Evolutionary conservation across 2,113 vertebrate genomes (phyloP).

Genomic region (Panurus biarmicus): DNA sequence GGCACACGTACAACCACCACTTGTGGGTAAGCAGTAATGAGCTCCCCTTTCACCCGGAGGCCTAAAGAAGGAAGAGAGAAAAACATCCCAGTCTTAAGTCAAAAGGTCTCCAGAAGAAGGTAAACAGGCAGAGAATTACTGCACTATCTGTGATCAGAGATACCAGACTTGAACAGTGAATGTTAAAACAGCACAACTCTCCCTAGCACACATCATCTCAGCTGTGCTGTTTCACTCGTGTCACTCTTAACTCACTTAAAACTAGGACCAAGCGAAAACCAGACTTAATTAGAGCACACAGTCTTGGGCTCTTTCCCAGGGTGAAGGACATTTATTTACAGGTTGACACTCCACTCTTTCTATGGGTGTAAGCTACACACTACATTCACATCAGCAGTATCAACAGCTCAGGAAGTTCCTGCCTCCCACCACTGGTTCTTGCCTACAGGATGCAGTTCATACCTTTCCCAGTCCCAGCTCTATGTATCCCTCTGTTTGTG

Average conservation of each 20-base stretch:
- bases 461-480: not conserved
- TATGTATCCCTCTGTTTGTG: not conserved
- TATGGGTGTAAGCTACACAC: not conserved
- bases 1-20: slow-evolving; percentile 80
- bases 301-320: not conserved
- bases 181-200: not conserved
- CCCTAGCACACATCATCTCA: not conserved
- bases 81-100: not conserved
- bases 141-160: not conserved
- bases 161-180: not conserved
- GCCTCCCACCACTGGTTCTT: not conserved
- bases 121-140: not conserved
- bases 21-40: slow-evolving; percentile 75
- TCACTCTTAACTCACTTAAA: not conserved
- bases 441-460: not conserved
- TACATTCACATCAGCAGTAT: not conserved
- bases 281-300: not conserved
- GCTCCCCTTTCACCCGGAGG: slow-evolving; percentile 75
- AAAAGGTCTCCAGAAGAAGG: not conserved
- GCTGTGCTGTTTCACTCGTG: not conserved
- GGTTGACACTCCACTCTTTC: not conserved
- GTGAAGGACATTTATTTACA: not conserved
- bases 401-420: not conserved
- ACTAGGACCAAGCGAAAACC: not conserved
- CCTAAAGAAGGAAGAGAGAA: slow-evolving; percentile 47